A percentile compares a stretch with the other conserved stretches of the same genome.
Evolutionary conservation across 1,140 invertebrate species (phyloP).

Genomic region (Zaprionus gabonicus): DNA sequence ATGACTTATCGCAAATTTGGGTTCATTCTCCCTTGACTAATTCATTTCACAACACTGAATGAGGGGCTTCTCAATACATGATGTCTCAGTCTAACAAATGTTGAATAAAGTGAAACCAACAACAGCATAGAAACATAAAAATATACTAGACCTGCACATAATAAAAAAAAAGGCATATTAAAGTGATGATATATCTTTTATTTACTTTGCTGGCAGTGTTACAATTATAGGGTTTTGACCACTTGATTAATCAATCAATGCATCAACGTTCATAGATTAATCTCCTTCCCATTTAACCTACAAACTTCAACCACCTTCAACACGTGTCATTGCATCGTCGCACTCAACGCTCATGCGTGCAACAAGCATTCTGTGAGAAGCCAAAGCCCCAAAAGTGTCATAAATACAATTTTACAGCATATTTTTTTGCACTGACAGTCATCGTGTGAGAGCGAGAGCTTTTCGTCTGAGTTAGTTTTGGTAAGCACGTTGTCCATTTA

Average conservation of each 20-base stretch:
- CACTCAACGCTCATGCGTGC: slow-evolving; percentile 22
- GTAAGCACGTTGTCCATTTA: slow-evolving; percentile 34
- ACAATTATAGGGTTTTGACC: too few relatives aligned
- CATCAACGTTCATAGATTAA: neutral
- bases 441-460: neutral
- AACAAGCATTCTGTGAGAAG: slow-evolving; percentile 52
- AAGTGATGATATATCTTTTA: too few relatives aligned
- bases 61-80: too few relatives aligned
- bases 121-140: too few relatives aligned
- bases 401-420: slow-evolving; percentile 73
- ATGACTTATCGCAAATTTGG: too few relatives aligned
- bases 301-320: neutral
- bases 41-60: too few relatives aligned
- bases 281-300: neutral
- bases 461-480: slow-evolving; percentile 2
- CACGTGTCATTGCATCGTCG: slow-evolving; percentile 24
- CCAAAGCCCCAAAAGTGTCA: slow-evolving; percentile 73
- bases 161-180: too few relatives aligned
- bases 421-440: slow-evolving; percentile 56
- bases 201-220: too few relatives aligned
- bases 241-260: neutral
- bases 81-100: too few relatives aligned
- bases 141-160: too few relatives aligned
- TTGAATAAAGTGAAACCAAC: too few relatives aligned
- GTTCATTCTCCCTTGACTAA: too few relatives aligned